Conservation (phyloP, 2,113 vertebrate genomes). For the Prunella fulvescens region DNA sequence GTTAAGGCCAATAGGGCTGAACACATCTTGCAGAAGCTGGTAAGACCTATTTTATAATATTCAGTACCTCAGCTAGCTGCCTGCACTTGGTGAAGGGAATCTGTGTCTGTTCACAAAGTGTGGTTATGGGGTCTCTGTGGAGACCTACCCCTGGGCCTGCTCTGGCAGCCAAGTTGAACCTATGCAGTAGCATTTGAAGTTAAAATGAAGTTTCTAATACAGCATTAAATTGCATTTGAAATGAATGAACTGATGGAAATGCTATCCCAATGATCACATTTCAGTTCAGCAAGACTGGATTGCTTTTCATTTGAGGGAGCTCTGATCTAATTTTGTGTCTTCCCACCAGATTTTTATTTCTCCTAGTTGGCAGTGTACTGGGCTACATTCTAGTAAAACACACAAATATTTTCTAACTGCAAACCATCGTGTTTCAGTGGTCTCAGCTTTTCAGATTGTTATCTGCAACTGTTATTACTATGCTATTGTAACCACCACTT, state of each 20-base stretch:
- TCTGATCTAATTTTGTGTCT: constrained; percentile 22
- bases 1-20: not conserved
- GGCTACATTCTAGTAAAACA: constrained; percentile 16
- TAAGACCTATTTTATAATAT: not conserved
- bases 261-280: not conserved
- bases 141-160: not conserved
- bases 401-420: constrained; percentile 35
- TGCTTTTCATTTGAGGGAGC: constrained; percentile 1
- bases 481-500: not conserved
- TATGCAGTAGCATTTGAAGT: not conserved
- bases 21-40: not conserved
- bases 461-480: constrained; percentile 12
- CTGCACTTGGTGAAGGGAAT: not conserved
- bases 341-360: constrained; percentile 41
- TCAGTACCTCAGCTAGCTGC: not conserved
- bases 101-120: not conserved
- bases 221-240: constrained; percentile 6
- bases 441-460: constrained; percentile 36
- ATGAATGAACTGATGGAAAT: not conserved
- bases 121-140: not conserved
- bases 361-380: not conserved
- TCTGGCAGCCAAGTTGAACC: not conserved
- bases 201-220: not conserved
- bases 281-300: constrained; percentile 8
- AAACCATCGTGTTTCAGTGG: not conserved